Evolutionary conservation across 2,888 invertebrate genomes (phyloP).

Genomic region (Eugnorisma glareosa): DNA sequence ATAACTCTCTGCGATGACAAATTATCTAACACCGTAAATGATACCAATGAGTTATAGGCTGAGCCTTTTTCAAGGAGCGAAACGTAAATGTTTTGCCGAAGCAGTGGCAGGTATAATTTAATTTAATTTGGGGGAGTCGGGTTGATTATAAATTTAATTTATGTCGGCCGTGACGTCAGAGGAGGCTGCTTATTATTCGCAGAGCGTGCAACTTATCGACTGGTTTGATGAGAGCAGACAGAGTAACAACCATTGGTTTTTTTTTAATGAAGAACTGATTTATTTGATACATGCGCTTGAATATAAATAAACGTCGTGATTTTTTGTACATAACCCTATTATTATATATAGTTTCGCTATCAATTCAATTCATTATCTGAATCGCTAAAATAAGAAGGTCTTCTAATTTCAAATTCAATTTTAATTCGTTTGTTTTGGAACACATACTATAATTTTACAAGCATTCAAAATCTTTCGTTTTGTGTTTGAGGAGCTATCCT

Average conservation of each 20-base stretch:
- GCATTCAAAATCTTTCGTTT: not conserved
- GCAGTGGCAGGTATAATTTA: slow-evolving; percentile 87
- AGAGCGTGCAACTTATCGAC: slow-evolving; percentile 83
- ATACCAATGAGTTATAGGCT: slow-evolving; percentile 76
- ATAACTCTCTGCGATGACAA: slow-evolving; percentile 71
- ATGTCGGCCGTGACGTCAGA: slow-evolving; percentile 83
- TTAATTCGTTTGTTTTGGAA: not conserved
- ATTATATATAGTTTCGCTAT: too few relatives aligned
- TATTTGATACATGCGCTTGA: slow-evolving; percentile 20
- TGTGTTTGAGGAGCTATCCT: not conserved
- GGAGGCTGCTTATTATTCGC: slow-evolving; percentile 84
- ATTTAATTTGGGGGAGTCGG: slow-evolving; percentile 85
- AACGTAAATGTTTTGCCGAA: slow-evolving; percentile 87
- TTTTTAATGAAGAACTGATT: slow-evolving; percentile 62
- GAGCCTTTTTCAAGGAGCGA: slow-evolving; percentile 79
- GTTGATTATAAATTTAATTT: slow-evolving; percentile 90
- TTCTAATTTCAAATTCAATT: not conserved
- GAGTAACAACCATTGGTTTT: slow-evolving; percentile 73
- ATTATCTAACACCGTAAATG: slow-evolving; percentile 76
- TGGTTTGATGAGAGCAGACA: slow-evolving; percentile 80
- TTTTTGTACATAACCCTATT: too few relatives aligned
- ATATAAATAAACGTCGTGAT: too few relatives aligned
- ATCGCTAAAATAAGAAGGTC: not conserved
- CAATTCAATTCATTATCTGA: not conserved
- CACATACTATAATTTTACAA: not conserved